Evolutionary conservation across 2,113 vertebrate genomes (phyloP).

Genomic region (Erinaceus europaeus): DNA sequence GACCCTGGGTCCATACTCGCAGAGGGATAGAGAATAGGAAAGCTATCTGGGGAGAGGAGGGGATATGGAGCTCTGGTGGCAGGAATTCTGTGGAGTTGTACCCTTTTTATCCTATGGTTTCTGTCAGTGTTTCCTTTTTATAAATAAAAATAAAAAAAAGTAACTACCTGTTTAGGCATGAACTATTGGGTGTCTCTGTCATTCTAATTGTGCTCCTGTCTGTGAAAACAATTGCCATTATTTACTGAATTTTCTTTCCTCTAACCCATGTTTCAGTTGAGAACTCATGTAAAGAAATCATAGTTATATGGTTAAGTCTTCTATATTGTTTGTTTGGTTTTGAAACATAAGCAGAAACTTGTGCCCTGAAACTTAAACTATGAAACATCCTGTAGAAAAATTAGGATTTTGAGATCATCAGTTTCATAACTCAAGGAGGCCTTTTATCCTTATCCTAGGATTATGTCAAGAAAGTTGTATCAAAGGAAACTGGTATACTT

Average conservation of each 20-base stretch:
- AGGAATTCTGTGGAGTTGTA: no score
- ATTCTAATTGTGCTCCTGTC: not conserved
- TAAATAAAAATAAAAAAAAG: no score
- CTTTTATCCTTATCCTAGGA: not conserved
- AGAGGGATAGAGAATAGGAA: no score
- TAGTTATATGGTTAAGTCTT: not conserved
- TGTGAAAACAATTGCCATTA: not conserved
- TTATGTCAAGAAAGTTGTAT: not conserved
- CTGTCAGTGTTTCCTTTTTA: no score
- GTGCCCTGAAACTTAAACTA: not conserved
- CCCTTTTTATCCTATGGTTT: no score
- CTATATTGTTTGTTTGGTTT: not conserved
- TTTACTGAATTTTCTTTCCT: not conserved
- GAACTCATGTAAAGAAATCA: constrained; percentile 26
- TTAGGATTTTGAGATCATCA: not conserved
- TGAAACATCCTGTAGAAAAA: not conserved
- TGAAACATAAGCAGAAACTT: not conserved
- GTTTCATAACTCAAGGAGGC: not conserved
- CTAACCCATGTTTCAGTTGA: not conserved
- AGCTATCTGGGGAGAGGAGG: no score
- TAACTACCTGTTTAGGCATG: not conserved
- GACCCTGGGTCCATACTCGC: no score
- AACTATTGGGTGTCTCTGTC: not conserved
- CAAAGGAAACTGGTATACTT: not conserved
- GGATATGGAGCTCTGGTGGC: no score